These are phyloP conservation scores for Syrmaticus mikado DNA, from an alignment of 2,113 vertebrate species.

Conservation along the genomic window DNA sequence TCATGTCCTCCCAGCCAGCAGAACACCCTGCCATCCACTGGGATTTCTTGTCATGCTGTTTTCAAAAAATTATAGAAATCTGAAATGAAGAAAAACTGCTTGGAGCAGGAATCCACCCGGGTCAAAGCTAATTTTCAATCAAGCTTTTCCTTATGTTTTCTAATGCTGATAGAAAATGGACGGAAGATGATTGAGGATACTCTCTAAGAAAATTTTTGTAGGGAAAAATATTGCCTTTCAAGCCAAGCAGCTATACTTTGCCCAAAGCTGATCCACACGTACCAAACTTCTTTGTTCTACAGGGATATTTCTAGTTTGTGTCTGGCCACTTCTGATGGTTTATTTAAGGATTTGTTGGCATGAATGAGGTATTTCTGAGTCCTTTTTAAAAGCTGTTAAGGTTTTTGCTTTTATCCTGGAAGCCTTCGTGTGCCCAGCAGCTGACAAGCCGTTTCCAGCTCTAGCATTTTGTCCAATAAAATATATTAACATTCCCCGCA, in stretches of 20 bases:
- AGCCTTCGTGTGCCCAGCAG: neutral
- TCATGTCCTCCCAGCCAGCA: neutral
- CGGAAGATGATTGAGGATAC: neutral
- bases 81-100: neutral
- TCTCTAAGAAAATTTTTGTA: neutral
- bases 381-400: conserved; percentile 30
- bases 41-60: neutral
- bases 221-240: neutral
- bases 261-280: neutral
- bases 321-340: conserved; percentile 12
- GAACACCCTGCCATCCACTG: neutral
- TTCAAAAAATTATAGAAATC: neutral
- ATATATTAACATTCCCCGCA: neutral
- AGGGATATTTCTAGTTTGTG: conserved; percentile 8
- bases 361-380: neutral
- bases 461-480: conserved; percentile 33
- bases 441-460: conserved; percentile 34
- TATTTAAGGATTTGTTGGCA: conserved; percentile 47
- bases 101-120: neutral
- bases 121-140: neutral
- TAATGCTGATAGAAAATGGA: neutral
- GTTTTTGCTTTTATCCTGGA: conserved; percentile 21
- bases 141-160: neutral
- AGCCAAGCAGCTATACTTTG: neutral
- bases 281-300: conserved; percentile 4